Base-by-base conservation (phyloP, 2,888 invertebrate genomes). In the Axea sp. region DNA sequence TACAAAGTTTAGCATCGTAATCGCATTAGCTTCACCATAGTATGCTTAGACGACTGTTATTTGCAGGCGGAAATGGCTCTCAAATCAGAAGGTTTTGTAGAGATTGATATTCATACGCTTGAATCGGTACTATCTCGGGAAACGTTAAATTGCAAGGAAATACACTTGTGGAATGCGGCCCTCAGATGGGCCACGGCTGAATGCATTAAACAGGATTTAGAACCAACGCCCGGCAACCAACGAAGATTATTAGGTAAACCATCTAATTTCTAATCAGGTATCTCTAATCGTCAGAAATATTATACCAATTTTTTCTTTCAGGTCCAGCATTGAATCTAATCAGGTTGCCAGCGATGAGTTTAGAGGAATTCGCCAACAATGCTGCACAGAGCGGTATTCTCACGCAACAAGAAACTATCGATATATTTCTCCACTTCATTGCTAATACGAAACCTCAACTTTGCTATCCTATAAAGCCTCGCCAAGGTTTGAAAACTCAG, bases 121-220 rank as follows among this genome's bases (percentile, higher is more conserved):
- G 95, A 96, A 88, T 95, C 95, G 67, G 96, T 98, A 79, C 90
- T 98, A 80, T 93, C 93, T 53, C 91, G 98, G 77, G 98, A 98
- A 89, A 97, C 98, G 1, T 90, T 98, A 37, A 98, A 98, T 88
- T 97, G 96, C 87, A 96, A 96, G 88, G 98, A 98, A 89, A 94
- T 95, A 80, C 93, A 95, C 86, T 89, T 96, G 41, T 93, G 97
- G 88, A 95, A 96, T 86, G 97, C 98, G 8, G 96, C 96, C 0
- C 89, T 97, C 73, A 93, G 94, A 78, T 98, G 98, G 98, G 97
- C 98, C 2, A 91, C 93, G 43, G 96, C 96, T 4, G 97, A 98
- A 88, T 98, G 98, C 87, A 86, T 90, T 17, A 90, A 97, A 67
- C 91, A 94, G 86, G 96, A 96, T 77, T 90, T 96, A 35, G 95